Percentiles rank a stretch among this genome's conserved stretches.
These are phyloP conservation scores for Diacarnus erythraeanus DNA, from an alignment of 37 sponge, comb jelly and placozoan genomes.

Conservation along the genomic window DNA sequence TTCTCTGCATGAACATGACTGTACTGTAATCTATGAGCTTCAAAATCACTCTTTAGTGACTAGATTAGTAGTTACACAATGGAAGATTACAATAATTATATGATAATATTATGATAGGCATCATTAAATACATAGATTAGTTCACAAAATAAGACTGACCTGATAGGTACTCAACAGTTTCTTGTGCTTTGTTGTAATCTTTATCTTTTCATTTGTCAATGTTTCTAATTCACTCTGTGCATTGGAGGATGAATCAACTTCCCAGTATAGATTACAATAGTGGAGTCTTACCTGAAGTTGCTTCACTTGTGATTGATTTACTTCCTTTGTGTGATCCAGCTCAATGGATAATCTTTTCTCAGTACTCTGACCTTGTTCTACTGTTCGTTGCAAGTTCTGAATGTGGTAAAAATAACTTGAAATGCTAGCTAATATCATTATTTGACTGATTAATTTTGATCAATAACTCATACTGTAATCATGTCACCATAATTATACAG, in stretches of 20 bases:
- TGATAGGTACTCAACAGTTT: background rate
- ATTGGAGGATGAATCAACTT: background rate
- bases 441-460: no score
- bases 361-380: no score
- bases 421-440: no score
- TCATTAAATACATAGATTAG: background rate
- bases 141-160: background rate
- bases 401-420: no score
- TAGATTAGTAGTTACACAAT: background rate
- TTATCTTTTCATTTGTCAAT: background rate
- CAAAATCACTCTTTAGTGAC: background rate
- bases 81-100: background rate
- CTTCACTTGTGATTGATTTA: background rate
- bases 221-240: constrained; percentile 8
- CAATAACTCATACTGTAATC: no score
- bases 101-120: background rate
- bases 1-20: background rate
- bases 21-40: background rate
- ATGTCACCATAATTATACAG: no score
- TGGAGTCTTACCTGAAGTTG: background rate
- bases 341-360: background rate
- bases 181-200: background rate
- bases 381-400: background rate
- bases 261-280: no score
- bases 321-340: background rate